A percentile compares a stretch with the other conserved stretches of the same genome.
These are phyloP conservation scores for Bungarus multicinctus DNA, from an alignment of 2,113 vertebrate species.

Conservation along the genomic window DNA sequence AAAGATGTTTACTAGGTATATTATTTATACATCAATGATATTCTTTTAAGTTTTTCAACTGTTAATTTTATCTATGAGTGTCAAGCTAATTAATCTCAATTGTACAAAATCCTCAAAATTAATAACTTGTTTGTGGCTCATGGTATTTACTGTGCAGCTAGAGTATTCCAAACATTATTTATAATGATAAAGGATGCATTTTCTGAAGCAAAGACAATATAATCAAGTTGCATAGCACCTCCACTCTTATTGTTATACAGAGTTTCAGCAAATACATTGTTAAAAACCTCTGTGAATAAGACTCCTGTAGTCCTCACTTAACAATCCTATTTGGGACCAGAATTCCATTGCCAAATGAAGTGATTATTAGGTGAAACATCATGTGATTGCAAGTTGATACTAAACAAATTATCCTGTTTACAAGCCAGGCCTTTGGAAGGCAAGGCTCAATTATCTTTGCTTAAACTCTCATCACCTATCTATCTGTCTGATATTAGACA, in stretches of 20 bases:
- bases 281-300: not conserved
- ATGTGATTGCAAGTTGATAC: not conserved
- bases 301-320: not conserved
- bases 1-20: constrained; percentile 12
- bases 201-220: constrained; percentile 15
- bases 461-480: not conserved
- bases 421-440: not conserved
- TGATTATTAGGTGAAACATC: not conserved
- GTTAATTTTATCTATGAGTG: constrained; percentile 16
- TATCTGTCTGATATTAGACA: not conserved
- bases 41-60: constrained; percentile 22
- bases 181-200: constrained; percentile 1
- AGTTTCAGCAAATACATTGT: not conserved
- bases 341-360: not conserved
- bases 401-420: not conserved
- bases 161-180: constrained; percentile 26
- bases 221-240: not conserved
- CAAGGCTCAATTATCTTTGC: not conserved
- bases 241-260: not conserved
- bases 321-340: not conserved
- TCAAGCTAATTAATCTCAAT: constrained; percentile 39
- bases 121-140: constrained; percentile 20
- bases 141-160: constrained; percentile 33
- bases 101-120: constrained; percentile 25
- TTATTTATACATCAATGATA: constrained; percentile 8